phyloP scores from a whole-genome alignment of 2,888 invertebrate genomes.

The Xestobium rufovillosum region DNA sequence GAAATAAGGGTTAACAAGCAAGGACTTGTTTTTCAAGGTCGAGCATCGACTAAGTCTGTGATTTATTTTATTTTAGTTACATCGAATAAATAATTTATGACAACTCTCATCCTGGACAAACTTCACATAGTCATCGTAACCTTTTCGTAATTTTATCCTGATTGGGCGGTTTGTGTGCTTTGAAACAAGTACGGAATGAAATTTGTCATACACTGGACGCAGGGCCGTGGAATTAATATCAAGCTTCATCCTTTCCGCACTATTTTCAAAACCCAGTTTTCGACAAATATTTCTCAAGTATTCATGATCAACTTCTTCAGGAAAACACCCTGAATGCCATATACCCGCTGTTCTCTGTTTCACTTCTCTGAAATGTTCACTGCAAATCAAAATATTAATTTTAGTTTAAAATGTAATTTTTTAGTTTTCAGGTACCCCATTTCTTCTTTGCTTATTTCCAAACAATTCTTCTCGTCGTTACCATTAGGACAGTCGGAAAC shows the following conservation, averaged over 20 bases:
- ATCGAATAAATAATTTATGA: slow-evolving; percentile 35
- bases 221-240: slow-evolving; percentile 18
- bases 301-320: slow-evolving; percentile 46
- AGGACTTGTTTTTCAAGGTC: too few species aligned
- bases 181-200: slow-evolving; percentile 9
- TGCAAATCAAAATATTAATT: slow-evolving; percentile 31
- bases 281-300: slow-evolving; percentile 55
- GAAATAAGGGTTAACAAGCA: too few species aligned
- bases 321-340: slow-evolving; percentile 66
- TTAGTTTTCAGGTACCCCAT: too few species aligned
- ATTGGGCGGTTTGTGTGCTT: slow-evolving; percentile 17
- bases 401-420: background rate
- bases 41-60: too few species aligned
- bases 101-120: slow-evolving; percentile 33
- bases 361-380: slow-evolving; percentile 58
- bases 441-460: background rate
- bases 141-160: slow-evolving; percentile 30
- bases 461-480: slow-evolving; percentile 64
- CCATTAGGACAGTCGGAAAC: slow-evolving; percentile 62
- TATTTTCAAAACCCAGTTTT: slow-evolving; percentile 53
- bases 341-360: slow-evolving; percentile 58
- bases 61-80: too few species aligned
- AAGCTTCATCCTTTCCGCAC: slow-evolving; percentile 35
- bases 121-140: slow-evolving; percentile 33
- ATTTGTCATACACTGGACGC: slow-evolving; percentile 19